Conservation (phyloP, 1,140 invertebrate species). For the Drosophila pseudoananassae region DNA sequence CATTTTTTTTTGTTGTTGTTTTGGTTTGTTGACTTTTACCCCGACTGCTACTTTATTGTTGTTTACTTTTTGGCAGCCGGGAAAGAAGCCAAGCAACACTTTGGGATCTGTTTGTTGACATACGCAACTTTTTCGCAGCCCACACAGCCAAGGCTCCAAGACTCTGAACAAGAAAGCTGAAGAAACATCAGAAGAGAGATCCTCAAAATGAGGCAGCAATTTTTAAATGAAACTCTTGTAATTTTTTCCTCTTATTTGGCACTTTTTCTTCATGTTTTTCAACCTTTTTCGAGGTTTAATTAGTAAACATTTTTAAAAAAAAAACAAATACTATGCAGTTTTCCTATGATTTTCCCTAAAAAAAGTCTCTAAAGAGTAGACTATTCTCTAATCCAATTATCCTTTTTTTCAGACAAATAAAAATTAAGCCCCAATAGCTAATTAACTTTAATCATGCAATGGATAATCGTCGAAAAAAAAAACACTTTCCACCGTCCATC, state of each 20-base stretch:
- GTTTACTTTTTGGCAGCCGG: constrained; percentile 24
- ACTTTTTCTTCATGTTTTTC: not conserved
- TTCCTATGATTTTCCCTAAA: no score
- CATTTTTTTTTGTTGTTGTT: not conserved
- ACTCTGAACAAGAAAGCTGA: not conserved
- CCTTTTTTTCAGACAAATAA: not conserved
- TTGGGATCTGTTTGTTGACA: constrained; percentile 39
- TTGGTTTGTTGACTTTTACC: constrained; percentile 10
- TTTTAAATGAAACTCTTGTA: not conserved
- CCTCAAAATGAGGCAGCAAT: constrained; percentile 37
- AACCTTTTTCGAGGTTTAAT: constrained; percentile 3
- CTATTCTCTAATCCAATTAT: no score
- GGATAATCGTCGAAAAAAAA: constrained; percentile 9
- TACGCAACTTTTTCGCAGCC: constrained; percentile 33
- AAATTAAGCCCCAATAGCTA: constrained; percentile 1
- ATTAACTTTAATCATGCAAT: constrained; percentile 23
- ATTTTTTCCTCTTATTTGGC: not conserved
- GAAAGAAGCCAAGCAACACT: constrained; percentile 7
- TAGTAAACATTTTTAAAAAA: constrained; percentile 25
- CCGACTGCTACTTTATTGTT: constrained; percentile 29
- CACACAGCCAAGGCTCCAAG: constrained; percentile 7
- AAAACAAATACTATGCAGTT: no score
- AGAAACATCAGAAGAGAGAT: not conserved
- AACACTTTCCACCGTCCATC: not conserved
- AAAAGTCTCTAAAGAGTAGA: no score